Conservation (phyloP, 1,140 invertebrate genomes). For the Mactra quadrangularis region DNA sequence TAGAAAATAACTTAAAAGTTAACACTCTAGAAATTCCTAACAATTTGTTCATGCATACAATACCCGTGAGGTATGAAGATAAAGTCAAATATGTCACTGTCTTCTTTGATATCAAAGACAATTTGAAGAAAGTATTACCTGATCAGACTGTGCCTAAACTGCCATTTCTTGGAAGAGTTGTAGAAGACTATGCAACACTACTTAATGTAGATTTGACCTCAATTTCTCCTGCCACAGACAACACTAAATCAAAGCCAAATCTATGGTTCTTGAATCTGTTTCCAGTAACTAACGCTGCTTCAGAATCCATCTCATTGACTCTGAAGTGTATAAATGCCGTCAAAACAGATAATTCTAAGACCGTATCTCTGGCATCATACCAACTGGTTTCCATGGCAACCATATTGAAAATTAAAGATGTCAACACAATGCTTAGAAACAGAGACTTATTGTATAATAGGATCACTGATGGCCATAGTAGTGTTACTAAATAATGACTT, state of each 20-base stretch:
- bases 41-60: constrained; percentile 82
- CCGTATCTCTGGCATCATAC: background rate
- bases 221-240: constrained; percentile 28
- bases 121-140: constrained; percentile 80
- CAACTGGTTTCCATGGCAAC: constrained; percentile 73
- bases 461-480: constrained; percentile 38
- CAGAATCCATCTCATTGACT: constrained; percentile 78
- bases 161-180: constrained; percentile 71
- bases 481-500: too few species aligned
- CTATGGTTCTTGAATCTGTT: constrained; percentile 83
- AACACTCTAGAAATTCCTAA: constrained; percentile 76
- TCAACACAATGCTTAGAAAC: constrained; percentile 75
- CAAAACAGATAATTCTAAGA: constrained; percentile 37
- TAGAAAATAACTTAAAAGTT: background rate
- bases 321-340: constrained; percentile 60
- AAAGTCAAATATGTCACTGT: constrained; percentile 81
- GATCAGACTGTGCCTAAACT: constrained; percentile 57
- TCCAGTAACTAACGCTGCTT: constrained; percentile 74
- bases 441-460: constrained; percentile 71
- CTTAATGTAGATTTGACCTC: constrained; percentile 16
- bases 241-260: constrained; percentile 56
- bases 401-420: constrained; percentile 74
- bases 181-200: constrained; percentile 66
- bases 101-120: constrained; percentile 81
- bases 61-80: constrained; percentile 73